Evolutionary conservation across 2,888 invertebrate genomes (phyloP), one percentile per base, ranked within the genome.

Genomic region (Balanococcus diminutus): DNA sequence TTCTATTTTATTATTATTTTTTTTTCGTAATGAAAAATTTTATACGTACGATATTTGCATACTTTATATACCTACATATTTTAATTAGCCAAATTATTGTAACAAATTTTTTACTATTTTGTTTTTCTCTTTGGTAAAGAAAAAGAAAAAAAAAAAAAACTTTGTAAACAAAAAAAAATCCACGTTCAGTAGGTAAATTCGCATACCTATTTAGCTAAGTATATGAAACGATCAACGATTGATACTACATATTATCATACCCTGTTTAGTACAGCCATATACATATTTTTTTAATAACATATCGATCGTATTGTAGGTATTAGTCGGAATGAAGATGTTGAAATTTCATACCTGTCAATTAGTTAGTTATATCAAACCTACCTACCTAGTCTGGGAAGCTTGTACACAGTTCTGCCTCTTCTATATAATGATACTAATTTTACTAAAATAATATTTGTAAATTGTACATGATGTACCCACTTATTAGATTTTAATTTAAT

Each of bases 381-480:
- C n/a, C n/a, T n/a, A n/a, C n/a, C n/a, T 67, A 67, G 61, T 28
- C 19, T 51, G 28, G n/a, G n/a, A 75, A 75, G 75, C 75, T 75
- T 75, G 75, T 75, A 36, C 36, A 75, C 75, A 32, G 75, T 75
- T 75, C 32, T 16, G 75, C 32, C 61, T 61, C 8, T 61, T 36
- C 4, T 19, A 19, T 51, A 51, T 32, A 75, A 75, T 32, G 75
- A 32, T 75, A 75, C 32, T 75, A 75, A 75, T 32, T 32, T 32
- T 75, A n/a, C n/a, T 32, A 32, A 32, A 75, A 75, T 32, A 19
- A 31, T 75, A 75, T 67, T 75, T 75, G 75, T 75, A 75, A 75
- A 75, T 75, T 75, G 75, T 75, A 75, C 75, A 75, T 32, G 32
- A 67, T 67, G 75, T 75, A 75, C 75, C 75, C 75, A 75, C 75